Evolutionary conservation across 2,888 invertebrate species (phyloP), one percentile per base, ranked within the genome.

Genomic region (Xylota segnis): DNA sequence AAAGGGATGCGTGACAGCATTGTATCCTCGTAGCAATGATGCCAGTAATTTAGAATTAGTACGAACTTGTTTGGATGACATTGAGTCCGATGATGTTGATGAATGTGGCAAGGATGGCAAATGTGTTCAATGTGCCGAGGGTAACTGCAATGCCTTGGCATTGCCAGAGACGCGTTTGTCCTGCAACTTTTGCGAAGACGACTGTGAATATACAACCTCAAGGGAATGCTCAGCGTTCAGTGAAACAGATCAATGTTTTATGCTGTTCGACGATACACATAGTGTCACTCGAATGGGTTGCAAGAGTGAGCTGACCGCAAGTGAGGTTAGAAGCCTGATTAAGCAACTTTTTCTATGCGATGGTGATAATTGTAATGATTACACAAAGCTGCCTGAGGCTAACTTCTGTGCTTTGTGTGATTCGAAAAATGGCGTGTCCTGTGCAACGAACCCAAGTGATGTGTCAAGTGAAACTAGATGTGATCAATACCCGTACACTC

Each of bases 1-100:
- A 0, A 88, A 88, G n/a, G 88, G 89, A 3, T 89, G 89, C 54
- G 70, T 89, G 10, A 71, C 88, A 0, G 83, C 89, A 0, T 70
- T 89, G 4, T 89, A 89, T 82, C 56, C 87, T 0, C 75, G 88
- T 1, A 87, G 87, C 61, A 50, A 75, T 5, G 75, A 83, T 65
- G 27, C 72, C 0, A 43, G 74, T 4, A 37, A 87, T 6, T 45
- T 58, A 9, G 87, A 89, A 58, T 76, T 89, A 37, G 88, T 88
- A 0, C 87, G 89, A 16, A 84, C 88, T n/a, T 89, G 89, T 47
- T 74, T 87, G 10, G 89, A 89, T 12, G 89, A 89, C 27, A 79
- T 89, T n/a, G 89, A 88, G 29, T 5, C 37, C 1, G 88, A 88
- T 7, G 72, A 88, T 61, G 87, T 87, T 2, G 78, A 82, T 0